These are phyloP conservation scores for Tachina grossa DNA, from an alignment of 2,888 invertebrate genomes.

Conservation along the genomic window DNA sequence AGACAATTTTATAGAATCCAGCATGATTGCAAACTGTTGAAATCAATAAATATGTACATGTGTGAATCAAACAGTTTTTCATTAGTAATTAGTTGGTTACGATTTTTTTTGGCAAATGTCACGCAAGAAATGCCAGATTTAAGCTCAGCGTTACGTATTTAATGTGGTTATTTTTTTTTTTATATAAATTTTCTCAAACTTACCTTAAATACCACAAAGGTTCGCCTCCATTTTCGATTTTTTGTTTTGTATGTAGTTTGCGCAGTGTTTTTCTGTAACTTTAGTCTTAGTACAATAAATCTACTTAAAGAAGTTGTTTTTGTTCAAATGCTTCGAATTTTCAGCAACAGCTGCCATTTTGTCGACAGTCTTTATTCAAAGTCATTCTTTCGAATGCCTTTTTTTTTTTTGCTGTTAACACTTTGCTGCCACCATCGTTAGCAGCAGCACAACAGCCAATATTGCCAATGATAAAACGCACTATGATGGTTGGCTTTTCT, in stretches of 20 bases:
- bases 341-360: conserved; percentile 67
- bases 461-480: conserved; percentile 61
- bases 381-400: conserved; percentile 48
- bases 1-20: no score
- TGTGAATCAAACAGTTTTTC: no score
- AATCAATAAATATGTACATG: no score
- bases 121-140: no score
- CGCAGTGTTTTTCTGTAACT: background rate
- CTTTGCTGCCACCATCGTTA: conserved; percentile 47
- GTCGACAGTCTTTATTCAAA: conserved; percentile 66
- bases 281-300: conserved; percentile 50
- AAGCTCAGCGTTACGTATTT: no score
- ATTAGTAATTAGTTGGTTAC: no score
- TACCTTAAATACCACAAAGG: conserved; percentile 22
- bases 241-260: background rate
- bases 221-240: background rate
- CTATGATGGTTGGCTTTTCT: conserved; percentile 39
- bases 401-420: conserved; percentile 40
- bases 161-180: background rate
- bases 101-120: no score
- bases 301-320: conserved; percentile 54
- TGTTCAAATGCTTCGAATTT: conserved; percentile 26
- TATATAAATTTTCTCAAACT: background rate
- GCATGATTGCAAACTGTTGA: no score
- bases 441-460: conserved; percentile 14